phyloP scores from a whole-genome alignment of 1,140 invertebrate genomes.

The Tribolium madens region DNA sequence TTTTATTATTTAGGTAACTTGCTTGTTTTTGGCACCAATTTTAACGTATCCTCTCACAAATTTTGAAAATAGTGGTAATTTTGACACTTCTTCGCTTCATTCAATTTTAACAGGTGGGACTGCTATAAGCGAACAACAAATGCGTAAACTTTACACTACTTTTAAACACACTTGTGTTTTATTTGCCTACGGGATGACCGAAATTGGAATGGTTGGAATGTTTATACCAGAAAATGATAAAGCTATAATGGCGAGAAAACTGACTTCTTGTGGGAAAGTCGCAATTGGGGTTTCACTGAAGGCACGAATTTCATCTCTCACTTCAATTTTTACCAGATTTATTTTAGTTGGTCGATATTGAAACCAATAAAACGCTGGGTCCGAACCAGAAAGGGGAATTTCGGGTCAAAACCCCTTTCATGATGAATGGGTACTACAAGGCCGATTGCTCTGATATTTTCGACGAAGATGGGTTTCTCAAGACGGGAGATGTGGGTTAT shows the following conservation, averaged over 20 bases:
- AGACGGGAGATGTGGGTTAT: constrained; percentile 80
- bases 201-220: background rate
- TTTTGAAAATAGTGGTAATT: background rate
- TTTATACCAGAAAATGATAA: background rate
- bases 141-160: background rate
- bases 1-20: constrained; percentile 24
- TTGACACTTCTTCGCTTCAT: background rate
- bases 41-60: background rate
- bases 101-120: background rate
- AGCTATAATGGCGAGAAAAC: background rate
- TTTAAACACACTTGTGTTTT: background rate
- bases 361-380: constrained; percentile 45
- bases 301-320: background rate
- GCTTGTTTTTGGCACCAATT: background rate
- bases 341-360: constrained; percentile 51
- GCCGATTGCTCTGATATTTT: constrained; percentile 67
- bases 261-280: constrained; percentile 5
- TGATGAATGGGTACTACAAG: constrained; percentile 48
- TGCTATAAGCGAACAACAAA: background rate
- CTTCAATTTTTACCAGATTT: background rate
- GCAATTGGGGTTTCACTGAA: background rate
- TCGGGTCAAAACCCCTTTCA: constrained; percentile 36
- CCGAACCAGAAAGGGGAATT: constrained; percentile 54
- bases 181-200: background rate
- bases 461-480: constrained; percentile 77